Conservation (phyloP, 1,140 invertebrate species). For the Grapholita molesta region DNA sequence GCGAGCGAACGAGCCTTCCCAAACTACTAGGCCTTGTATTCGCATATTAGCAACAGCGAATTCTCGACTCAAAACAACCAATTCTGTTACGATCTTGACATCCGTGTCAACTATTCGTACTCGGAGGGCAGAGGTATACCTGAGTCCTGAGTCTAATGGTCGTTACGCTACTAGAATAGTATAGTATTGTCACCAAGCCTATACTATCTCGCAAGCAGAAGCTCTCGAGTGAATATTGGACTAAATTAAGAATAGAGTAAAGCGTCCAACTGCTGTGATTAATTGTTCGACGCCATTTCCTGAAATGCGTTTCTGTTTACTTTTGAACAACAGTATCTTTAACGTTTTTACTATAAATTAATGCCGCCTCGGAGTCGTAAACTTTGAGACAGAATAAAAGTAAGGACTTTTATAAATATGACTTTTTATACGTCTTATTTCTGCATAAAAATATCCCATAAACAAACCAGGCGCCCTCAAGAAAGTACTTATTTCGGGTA, state of each 20-base stretch:
- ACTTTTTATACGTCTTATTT: background rate
- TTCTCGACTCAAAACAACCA: background rate
- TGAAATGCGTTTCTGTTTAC: slow-evolving; percentile 14
- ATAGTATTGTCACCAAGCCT: slow-evolving; percentile 42
- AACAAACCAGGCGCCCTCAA: slow-evolving; percentile 16
- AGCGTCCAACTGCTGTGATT: slow-evolving; percentile 22
- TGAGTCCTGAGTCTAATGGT: background rate
- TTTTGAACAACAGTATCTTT: background rate
- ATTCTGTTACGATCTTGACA: background rate
- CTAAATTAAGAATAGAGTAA: slow-evolving; percentile 27
- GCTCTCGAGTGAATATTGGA: slow-evolving; percentile 11
- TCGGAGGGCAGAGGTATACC: background rate
- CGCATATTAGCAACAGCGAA: background rate
- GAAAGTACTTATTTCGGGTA: slow-evolving; percentile 38
- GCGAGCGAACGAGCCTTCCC: slow-evolving; percentile 25
- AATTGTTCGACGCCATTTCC: slow-evolving; percentile 20
- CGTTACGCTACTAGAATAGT: background rate
- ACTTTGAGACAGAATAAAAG: background rate
- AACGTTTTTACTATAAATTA: background rate
- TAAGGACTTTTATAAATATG: background rate
- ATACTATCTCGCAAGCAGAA: slow-evolving; percentile 32
- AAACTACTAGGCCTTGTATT: background rate
- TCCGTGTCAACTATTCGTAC: background rate
- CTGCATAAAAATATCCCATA: slow-evolving; percentile 27
- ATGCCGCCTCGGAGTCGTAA: background rate